Percentiles rank a stretch among this genome's conserved stretches.
phyloP scores from a whole-genome alignment of 64 coral and sea anemone species.

The Trachythela sp. region DNA sequence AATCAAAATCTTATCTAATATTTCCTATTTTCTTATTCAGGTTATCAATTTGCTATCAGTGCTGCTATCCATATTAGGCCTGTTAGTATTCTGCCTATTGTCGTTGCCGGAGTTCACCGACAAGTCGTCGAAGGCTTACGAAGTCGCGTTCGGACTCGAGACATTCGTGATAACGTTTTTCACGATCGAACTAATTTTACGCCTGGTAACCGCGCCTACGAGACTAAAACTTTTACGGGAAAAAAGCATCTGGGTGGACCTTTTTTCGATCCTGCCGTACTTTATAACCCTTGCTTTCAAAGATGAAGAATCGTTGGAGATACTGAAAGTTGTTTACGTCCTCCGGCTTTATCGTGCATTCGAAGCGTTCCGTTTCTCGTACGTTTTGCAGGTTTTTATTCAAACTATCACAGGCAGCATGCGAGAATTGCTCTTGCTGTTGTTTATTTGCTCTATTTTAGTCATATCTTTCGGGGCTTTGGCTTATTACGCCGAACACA shows the following conservation, averaged over 20 bases:
- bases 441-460: not conserved
- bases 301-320: not conserved
- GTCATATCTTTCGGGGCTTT: conserved; percentile 2
- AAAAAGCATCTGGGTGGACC: conserved; percentile 13
- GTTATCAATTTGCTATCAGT: not conserved
- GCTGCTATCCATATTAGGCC: not conserved
- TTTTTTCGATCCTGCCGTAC: not conserved
- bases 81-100: not conserved
- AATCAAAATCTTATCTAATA: not conserved
- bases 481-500: not conserved
- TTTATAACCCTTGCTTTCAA: not conserved
- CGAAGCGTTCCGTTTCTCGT: not conserved
- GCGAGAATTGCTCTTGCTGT: not conserved
- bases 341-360: not conserved
- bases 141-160: not conserved
- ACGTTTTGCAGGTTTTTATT: conserved; percentile 16
- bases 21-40: not conserved
- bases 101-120: not conserved
- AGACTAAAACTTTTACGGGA: not conserved
- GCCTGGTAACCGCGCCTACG: not conserved
- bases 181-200: not conserved
- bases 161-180: conserved; percentile 4
- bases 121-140: not conserved
- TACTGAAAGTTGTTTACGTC: not conserved
- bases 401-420: conserved; percentile 3